Conservation (phyloP, 2,888 invertebrate genomes). For the Agrochola circellaris region DNA sequence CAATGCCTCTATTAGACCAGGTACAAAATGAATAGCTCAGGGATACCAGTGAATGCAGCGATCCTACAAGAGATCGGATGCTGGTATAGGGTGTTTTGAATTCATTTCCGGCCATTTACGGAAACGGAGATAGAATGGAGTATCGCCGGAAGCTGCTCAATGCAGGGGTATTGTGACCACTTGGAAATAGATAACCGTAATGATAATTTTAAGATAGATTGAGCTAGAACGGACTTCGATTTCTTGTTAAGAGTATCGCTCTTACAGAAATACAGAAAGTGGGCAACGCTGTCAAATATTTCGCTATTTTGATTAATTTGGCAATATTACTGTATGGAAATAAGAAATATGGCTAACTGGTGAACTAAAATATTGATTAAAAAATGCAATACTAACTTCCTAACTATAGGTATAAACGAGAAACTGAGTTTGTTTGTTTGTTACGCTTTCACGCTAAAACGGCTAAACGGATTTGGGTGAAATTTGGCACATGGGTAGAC, state of each 20-base stretch:
- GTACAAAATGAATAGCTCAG: conserved; percentile 20
- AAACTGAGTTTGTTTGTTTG: too few relatives aligned
- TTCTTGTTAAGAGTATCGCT: conserved; percentile 10
- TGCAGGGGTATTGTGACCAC: conserved; percentile 77
- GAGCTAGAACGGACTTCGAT: not conserved
- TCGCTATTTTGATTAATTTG: too few relatives aligned
- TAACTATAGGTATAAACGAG: too few relatives aligned
- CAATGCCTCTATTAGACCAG: conserved; percentile 10
- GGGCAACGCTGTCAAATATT: too few relatives aligned
- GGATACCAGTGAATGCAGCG: conserved; percentile 63
- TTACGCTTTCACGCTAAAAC: too few relatives aligned
- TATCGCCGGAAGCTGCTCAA: conserved; percentile 80
- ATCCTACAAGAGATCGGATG: conserved; percentile 79
- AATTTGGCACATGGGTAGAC: too few relatives aligned
- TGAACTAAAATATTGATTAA: too few relatives aligned
- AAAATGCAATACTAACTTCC: too few relatives aligned
- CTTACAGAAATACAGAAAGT: too few relatives aligned
- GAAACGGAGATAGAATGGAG: conserved; percentile 84
- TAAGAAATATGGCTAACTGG: too few relatives aligned
- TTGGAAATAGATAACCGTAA: conserved; percentile 61
- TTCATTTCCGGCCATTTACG: conserved; percentile 86
- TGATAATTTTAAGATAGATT: conserved; percentile 50
- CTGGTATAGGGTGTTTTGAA: conserved; percentile 85
- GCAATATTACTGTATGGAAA: too few relatives aligned
- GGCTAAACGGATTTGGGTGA: too few relatives aligned